These are phyloP conservation scores for Amazona ochrocephala DNA, from an alignment of 2,797 vertebrate genomes.

Conservation along the genomic window DNA sequence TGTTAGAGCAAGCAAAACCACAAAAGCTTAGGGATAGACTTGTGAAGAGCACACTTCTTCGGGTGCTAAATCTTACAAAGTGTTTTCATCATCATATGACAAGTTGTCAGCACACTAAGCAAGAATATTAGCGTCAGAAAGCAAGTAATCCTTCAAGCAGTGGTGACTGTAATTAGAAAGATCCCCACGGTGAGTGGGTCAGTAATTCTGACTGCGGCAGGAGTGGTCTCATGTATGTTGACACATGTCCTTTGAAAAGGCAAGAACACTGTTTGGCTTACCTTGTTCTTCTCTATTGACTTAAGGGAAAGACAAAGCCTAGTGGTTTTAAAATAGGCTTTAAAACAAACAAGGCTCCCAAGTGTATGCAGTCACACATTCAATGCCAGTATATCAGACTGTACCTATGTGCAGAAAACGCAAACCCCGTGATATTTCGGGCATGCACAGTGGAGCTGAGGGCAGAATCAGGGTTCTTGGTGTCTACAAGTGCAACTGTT, in stretches of 20 bases:
- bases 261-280: rapidly evolving
- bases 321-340: not conserved
- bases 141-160: not conserved
- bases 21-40: not conserved
- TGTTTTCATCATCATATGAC: not conserved
- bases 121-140: rapidly evolving
- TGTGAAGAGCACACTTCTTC: not conserved
- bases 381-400: not conserved
- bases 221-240: not conserved
- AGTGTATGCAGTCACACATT: rapidly evolving
- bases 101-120: not conserved
- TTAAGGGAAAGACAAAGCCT: too few species aligned
- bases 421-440: constrained; percentile 83
- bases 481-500: constrained; percentile 85
- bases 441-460: constrained; percentile 79
- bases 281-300: not conserved
- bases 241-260: rapidly evolving
- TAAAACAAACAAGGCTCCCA: not conserved
- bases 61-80: not conserved
- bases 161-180: not conserved
- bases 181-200: not conserved
- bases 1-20: not conserved
- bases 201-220: not conserved
- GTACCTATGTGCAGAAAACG: constrained; percentile 91
- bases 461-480: constrained; percentile 78